These are phyloP conservation scores for Siphlonurus alternatus DNA, from an alignment of 2,888 invertebrate species.

Conservation along the genomic window DNA sequence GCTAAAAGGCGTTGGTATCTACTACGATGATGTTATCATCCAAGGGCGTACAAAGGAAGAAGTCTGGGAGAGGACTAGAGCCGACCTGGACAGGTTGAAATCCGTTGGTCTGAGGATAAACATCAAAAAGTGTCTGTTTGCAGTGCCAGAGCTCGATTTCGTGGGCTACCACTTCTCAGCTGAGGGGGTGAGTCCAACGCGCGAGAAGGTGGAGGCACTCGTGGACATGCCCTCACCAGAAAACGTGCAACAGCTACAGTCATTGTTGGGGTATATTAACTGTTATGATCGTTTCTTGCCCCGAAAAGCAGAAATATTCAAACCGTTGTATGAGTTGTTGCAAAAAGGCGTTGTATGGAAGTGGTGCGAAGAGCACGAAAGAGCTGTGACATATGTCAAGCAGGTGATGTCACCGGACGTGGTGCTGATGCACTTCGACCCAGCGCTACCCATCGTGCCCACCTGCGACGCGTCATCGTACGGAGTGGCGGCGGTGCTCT, in stretches of 20 bases:
- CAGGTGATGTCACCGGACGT: too few relatives aligned
- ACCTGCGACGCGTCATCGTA: too few relatives aligned
- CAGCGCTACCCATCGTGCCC: too few relatives aligned
- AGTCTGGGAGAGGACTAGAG: background rate
- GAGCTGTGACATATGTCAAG: too few relatives aligned
- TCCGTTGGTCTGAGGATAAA: background rate
- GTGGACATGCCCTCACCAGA: background rate
- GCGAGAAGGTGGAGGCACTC: constrained; percentile 2
- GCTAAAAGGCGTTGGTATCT: background rate
- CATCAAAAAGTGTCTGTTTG: background rate
- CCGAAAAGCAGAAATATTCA: background rate
- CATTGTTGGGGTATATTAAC: constrained; percentile 1
- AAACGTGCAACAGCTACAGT: background rate
- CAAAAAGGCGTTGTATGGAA: too few relatives aligned
- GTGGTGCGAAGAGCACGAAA: too few relatives aligned
- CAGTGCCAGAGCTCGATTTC: background rate
- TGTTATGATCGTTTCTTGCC: constrained; percentile 6
- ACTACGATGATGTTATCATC: background rate
- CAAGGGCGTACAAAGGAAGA: background rate
- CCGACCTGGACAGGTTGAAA: background rate
- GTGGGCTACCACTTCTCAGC: background rate
- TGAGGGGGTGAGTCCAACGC: constrained; percentile 3
- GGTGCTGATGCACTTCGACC: too few relatives aligned
- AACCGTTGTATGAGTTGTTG: background rate
- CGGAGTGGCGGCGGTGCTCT: constrained; percentile 17